Base-by-base conservation (phyloP, 2,888 invertebrate species). In the Brachyptera putata region DNA sequence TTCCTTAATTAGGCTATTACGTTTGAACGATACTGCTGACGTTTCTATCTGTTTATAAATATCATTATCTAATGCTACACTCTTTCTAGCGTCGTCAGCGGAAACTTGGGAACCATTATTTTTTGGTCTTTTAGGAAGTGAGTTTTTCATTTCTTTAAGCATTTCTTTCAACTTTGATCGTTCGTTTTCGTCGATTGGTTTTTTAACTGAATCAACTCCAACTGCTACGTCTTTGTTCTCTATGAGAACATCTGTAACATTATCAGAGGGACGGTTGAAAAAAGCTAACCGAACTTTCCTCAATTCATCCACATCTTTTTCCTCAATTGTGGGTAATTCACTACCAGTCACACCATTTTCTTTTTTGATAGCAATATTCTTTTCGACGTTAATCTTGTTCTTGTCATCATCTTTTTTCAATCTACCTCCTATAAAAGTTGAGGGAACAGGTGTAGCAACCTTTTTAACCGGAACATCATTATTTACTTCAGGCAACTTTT, bases 131-230 rank as follows among this genome's bases (percentile, higher is more conserved):
- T 83, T 84, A 0, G 86, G 85, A 62, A 88, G 74, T 11, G 87
- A 87, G 71, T 87, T 82, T 73, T 87, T 87, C 84, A 87, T 87
- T 76, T 87, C 87, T 69, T 86, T 87, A 64, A 87, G 72, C 81
- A 87, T 85, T 73, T 85, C 84, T 70, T 83, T 84, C 25, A 87
- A 74, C 70, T 75, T 58, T 67, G 69, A 63, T 70, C 70, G 50
- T 53, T 63, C 60, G 56, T 64, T 63, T 58, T 65, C 64, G 30
- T 64, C 66, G 34, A 64, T 57, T 5, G 57, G 49, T 21, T 46
- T 53, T 24, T 63, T 62, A 14, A 36, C 30, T 5, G 57, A 25
- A 14, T 48, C 36, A 1, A 61, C 43, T 25, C 53, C 49, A 9
- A 30, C 56, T 14, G 30, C 26, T 4, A 16, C 34, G 26, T 25